Evolutionary conservation across 2,888 invertebrate species (phyloP).

Genomic region (Heliconius erato): DNA sequence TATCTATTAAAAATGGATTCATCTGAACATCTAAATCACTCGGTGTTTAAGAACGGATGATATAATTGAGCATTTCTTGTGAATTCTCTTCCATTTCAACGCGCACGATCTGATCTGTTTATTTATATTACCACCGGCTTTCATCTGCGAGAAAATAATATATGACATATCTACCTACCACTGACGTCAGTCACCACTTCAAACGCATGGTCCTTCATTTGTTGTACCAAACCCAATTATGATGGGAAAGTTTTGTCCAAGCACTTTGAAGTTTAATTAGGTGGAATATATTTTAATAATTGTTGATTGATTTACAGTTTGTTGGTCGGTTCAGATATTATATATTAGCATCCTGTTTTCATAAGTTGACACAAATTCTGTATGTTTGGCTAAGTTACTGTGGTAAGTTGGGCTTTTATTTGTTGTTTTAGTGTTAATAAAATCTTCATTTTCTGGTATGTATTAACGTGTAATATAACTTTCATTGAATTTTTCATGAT

Average conservation of each 20-base stretch:
- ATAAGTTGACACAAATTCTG: conserved; percentile 27
- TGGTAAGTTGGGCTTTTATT: not conserved
- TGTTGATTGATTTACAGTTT: conserved; percentile 71
- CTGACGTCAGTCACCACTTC: conserved; percentile 82
- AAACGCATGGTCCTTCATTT: conserved; percentile 84
- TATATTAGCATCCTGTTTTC: conserved; percentile 39
- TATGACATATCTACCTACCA: conserved; percentile 73
- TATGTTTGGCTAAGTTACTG: conserved; percentile 15
- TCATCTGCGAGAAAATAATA: conserved; percentile 82
- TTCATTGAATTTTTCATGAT: not conserved
- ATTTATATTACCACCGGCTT: conserved; percentile 80
- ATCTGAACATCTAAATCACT: conserved; percentile 54
- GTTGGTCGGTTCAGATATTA: not conserved
- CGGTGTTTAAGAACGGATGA: conserved; percentile 58
- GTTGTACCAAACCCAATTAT: conserved; percentile 80
- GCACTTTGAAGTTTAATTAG: conserved; percentile 83
- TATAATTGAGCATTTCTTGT: conserved; percentile 68
- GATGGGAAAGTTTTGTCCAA: conserved; percentile 78
- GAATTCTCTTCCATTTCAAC: conserved; percentile 75
- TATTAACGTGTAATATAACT: not conserved
- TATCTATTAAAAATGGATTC: conserved; percentile 21
- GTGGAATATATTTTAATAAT: conserved; percentile 65
- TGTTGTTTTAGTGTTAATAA: not conserved
- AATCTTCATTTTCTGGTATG: not conserved
- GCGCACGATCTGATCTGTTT: conserved; percentile 78